Evolutionary conservation across 2,888 invertebrate species (phyloP).

Genomic region (Amitus sp.): DNA sequence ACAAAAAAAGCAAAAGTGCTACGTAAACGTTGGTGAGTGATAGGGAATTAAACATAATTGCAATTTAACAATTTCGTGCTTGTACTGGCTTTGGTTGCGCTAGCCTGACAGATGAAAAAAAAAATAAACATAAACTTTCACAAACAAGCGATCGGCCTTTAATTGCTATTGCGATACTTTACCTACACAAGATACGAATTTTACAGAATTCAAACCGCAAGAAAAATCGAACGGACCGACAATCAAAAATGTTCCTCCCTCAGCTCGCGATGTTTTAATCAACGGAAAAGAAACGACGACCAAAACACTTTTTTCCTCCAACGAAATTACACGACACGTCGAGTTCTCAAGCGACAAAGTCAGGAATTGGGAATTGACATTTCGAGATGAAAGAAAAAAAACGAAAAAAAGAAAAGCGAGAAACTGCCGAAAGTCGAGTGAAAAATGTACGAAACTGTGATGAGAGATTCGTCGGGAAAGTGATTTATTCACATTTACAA

Average conservation of each 20-base stretch:
- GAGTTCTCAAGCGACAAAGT: background rate
- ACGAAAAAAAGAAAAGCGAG: background rate
- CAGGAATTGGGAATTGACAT: background rate
- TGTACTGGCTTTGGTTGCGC: constrained; percentile 10
- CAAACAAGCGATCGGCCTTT: constrained; percentile 25
- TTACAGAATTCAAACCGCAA: background rate
- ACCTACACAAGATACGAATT: constrained; percentile 12
- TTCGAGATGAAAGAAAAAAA: background rate
- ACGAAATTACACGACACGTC: background rate
- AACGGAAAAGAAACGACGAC: background rate
- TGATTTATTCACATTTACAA: constrained; percentile 40
- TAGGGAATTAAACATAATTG: constrained; percentile 14
- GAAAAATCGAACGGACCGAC: constrained; percentile 25
- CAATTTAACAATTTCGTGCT: constrained; percentile 32
- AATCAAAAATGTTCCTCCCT: constrained; percentile 37
- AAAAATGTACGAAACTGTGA: constrained; percentile 11
- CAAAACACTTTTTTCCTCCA: background rate
- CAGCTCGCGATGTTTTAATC: background rate
- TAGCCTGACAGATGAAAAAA: constrained; percentile 22
- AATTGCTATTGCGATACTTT: constrained; percentile 24
- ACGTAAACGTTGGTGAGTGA: constrained; percentile 23
- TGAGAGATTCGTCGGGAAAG: constrained; percentile 25
- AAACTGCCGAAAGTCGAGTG: background rate
- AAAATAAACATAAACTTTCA: constrained; percentile 26
- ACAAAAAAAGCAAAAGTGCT: constrained; percentile 37